These are phyloP conservation scores for Drosophila aldrichi DNA, from an alignment of 2,888 invertebrate genomes.

Conservation along the genomic window DNA sequence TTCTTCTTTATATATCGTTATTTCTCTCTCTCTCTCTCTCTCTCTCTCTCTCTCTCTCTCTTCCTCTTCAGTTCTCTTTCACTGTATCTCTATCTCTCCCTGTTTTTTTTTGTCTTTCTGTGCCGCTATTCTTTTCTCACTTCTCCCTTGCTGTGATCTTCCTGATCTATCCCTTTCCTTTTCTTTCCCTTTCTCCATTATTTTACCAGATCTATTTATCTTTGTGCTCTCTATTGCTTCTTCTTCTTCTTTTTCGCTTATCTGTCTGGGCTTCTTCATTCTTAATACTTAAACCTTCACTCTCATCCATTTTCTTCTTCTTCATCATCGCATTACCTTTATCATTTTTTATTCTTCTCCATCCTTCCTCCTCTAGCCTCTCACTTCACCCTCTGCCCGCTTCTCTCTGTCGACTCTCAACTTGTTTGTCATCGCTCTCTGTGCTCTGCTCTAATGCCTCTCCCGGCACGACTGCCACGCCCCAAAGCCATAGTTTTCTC, in stretches of 20 bases:
- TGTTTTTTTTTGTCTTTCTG: background rate
- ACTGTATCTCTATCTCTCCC: background rate
- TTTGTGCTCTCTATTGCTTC: background rate
- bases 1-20: too few species aligned
- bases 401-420: background rate
- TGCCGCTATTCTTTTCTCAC: background rate
- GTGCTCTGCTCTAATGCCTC: background rate
- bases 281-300: background rate
- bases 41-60: background rate
- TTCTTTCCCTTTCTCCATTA: background rate
- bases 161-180: too few species aligned
- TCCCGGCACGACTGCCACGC: background rate
- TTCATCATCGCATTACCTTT: background rate
- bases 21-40: background rate
- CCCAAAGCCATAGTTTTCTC: slow-evolving; percentile 21
- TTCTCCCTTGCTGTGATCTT: background rate
- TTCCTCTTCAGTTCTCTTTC: background rate
- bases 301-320: background rate
- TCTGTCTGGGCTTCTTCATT: background rate
- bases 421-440: background rate
- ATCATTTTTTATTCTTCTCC: background rate
- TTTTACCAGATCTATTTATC: background rate
- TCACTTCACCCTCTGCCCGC: too few species aligned
- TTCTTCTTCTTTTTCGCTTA: background rate
- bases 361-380: background rate